Percentiles rank a stretch among this genome's conserved stretches.
phyloP scores from a whole-genome alignment of 2,888 invertebrate genomes.

The Papilio protenor region DNA sequence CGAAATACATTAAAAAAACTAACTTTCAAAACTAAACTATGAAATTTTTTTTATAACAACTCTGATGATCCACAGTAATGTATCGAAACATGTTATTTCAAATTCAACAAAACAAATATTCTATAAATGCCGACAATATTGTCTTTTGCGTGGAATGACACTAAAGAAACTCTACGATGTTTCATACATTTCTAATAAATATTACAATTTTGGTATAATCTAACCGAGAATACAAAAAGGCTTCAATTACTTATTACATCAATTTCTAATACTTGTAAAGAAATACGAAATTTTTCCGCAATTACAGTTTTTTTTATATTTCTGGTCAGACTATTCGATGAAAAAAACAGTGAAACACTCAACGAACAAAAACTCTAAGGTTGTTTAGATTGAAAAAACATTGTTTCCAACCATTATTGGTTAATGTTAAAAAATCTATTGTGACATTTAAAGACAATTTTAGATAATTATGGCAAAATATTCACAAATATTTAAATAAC shows the following conservation, averaged over 20 bases:
- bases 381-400: not conserved
- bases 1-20: constrained; percentile 63
- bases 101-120: constrained; percentile 65
- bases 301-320: no score
- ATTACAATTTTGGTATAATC: constrained; percentile 70
- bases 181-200: constrained; percentile 64
- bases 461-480: constrained; percentile 79
- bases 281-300: no score
- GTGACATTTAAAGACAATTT: constrained; percentile 56
- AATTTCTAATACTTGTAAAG: not conserved
- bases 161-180: constrained; percentile 63
- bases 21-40: constrained; percentile 64
- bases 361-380: not conserved
- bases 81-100: constrained; percentile 54
- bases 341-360: constrained; percentile 55
- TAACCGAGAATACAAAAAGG: constrained; percentile 41
- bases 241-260: no score
- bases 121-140: constrained; percentile 83
- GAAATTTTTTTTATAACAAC: constrained; percentile 61
- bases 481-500: constrained; percentile 75
- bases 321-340: constrained; percentile 36
- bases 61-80: constrained; percentile 61
- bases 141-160: constrained; percentile 84
- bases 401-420: not conserved
- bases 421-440: not conserved